Conservation (phyloP, 2,888 invertebrate species). For the Meta bourneti region DNA sequence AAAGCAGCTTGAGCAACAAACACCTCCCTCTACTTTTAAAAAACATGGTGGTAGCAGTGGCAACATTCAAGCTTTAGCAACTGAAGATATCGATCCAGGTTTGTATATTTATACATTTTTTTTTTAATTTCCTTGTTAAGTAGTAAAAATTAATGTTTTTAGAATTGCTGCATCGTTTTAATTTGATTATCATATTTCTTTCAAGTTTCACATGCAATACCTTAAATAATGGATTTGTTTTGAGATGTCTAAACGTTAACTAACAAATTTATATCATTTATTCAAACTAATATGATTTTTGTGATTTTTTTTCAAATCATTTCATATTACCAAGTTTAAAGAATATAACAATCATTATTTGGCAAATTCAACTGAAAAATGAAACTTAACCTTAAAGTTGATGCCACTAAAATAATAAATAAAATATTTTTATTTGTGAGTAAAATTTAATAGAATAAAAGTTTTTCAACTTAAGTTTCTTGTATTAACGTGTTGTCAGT, state of each 20-base stretch:
- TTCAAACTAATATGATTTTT: not conserved
- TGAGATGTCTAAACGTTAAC: too few relatives aligned
- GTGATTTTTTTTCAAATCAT: not conserved
- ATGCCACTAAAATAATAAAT: too few relatives aligned
- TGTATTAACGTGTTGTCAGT: too few relatives aligned
- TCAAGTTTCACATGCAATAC: not conserved
- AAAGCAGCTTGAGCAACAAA: constrained; percentile 90
- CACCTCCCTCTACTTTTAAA: constrained; percentile 78
- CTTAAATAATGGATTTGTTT: not conserved
- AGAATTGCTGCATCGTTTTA: not conserved
- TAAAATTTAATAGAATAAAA: too few relatives aligned
- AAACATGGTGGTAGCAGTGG: constrained; percentile 73
- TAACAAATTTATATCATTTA: not conserved
- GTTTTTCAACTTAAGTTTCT: too few relatives aligned
- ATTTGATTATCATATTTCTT: not conserved
- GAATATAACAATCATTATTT: too few relatives aligned
- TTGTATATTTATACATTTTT: not conserved
- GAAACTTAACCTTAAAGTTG: too few relatives aligned
- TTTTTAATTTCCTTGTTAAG: not conserved
- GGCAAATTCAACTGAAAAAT: too few relatives aligned
- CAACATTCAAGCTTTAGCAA: constrained; percentile 66
- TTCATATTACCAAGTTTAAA: not conserved
- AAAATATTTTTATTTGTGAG: too few relatives aligned
- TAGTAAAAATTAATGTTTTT: not conserved
- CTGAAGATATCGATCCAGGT: constrained; percentile 74